phyloP scores from a whole-genome alignment of 2,888 invertebrate species.

The Dinocampus coccinellae region DNA sequence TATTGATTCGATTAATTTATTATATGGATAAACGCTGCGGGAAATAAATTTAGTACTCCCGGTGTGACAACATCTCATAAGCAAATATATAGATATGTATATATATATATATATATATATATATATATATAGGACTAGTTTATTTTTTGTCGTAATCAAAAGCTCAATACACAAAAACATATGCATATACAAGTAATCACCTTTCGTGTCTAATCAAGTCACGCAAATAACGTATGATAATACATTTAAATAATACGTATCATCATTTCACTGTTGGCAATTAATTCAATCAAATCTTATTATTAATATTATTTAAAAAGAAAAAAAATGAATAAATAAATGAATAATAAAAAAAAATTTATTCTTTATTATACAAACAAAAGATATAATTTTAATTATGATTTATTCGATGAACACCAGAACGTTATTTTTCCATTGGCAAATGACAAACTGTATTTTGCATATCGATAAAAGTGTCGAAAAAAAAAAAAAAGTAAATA shows the following conservation, averaged over 20 bases:
- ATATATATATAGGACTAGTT: not conserved
- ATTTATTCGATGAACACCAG: not conserved
- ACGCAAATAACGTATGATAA: not conserved
- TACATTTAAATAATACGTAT: not conserved
- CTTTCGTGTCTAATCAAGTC: not conserved
- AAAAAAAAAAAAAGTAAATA: too few species aligned
- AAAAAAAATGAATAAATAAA: not conserved
- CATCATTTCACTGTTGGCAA: not conserved
- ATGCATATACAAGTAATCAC: not conserved
- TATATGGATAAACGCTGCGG: slow-evolving; percentile 8
- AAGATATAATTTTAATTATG: not conserved
- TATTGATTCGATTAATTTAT: not conserved
- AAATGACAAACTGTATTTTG: not conserved
- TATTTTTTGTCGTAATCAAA: not conserved
- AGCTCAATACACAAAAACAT: not conserved
- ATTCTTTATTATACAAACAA: too few species aligned
- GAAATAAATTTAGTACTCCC: slow-evolving; percentile 7
- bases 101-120: too few species aligned
- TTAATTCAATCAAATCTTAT: not conserved
- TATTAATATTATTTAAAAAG: not conserved
- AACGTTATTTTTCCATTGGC: not conserved
- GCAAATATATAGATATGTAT: not conserved
- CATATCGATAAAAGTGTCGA: not conserved
- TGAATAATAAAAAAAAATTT: not conserved
- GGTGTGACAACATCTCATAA: slow-evolving; percentile 11